Evolutionary conservation across 2,797 vertebrate species (phyloP).

Genomic region (Scyliorhinus canicula): DNA sequence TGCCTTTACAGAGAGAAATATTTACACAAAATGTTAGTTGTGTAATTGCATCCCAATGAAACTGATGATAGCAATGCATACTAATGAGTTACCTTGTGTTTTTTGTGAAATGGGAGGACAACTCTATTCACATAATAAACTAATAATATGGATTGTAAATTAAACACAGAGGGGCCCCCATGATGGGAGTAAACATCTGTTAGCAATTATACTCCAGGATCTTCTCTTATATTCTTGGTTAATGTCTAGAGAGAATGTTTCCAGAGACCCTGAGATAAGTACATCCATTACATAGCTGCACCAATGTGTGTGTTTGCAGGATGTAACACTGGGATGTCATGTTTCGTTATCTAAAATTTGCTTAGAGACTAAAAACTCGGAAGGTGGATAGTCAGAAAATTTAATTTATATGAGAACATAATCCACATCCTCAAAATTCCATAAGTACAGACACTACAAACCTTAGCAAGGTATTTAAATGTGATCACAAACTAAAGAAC

Average conservation of each 20-base stretch:
- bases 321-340: background rate
- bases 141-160: conserved; percentile 1
- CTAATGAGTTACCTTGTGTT: background rate
- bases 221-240: background rate
- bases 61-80: background rate
- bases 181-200: background rate
- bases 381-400: background rate
- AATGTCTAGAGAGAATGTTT: background rate
- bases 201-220: background rate
- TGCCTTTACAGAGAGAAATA: background rate
- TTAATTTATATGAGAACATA: background rate
- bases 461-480: background rate
- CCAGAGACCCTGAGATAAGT: background rate
- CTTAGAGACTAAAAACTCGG: background rate
- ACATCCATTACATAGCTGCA: background rate
- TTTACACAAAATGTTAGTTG: background rate
- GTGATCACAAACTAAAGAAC: background rate
- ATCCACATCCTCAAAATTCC: background rate
- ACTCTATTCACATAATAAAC: background rate
- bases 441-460: background rate
- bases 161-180: background rate
- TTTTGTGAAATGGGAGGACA: background rate
- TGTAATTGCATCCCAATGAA: background rate
- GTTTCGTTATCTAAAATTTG: background rate
- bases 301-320: background rate